Evolutionary conservation across 2,888 invertebrate species (phyloP), one percentile per base, ranked within the genome.

Genomic region (Eupithecia abbreviata): DNA sequence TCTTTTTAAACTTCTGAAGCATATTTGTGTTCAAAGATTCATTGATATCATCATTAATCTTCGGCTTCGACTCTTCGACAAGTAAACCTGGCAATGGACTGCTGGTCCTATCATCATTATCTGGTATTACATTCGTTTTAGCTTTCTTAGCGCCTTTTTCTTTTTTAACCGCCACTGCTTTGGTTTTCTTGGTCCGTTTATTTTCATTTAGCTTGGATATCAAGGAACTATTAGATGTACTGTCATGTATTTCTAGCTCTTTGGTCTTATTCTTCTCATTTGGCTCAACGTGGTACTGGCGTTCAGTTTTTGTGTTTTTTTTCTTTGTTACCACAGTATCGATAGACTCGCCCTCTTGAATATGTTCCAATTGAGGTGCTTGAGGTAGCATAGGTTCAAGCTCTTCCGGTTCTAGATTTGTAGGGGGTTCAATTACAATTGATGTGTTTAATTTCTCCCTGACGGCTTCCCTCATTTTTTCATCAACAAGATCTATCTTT

Each of bases 51-150:
- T 88, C 83, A 74, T 82, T 81, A 7, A 72, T 71, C 2, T 62
- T 65, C 0, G 81, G 79, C 2, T 84, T 84, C 10, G 85, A 81
- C 86, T 94, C 93, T 30, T 93, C 94, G 42, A 93, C 87, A 4
- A 91, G 79, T 13, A 94, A 84, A 0, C 87, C 90, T 1, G 94
- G 93, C 58, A 94, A 83, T 6, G 93, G 91, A 81, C 93, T 93
- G 68, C 84, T 83, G 18, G 90, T 88, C 81, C 86, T 84, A 72
- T 90, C 89, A 62, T 86, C 86, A 15, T 74, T 77, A 9, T 73
- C 77, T 4, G 71, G 58, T 30, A 15, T 5, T 51, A 41, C 47
- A 7, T 58, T 30, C 9, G 77, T 70, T 65, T 76, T 67, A 72
- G 82, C 78, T 74, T 85, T 85, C 43, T 79, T 79, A 13, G 67